These are phyloP conservation scores for Pyrocephalus nanus DNA, from an alignment of 2,797 vertebrate genomes.

Conservation along the genomic window DNA sequence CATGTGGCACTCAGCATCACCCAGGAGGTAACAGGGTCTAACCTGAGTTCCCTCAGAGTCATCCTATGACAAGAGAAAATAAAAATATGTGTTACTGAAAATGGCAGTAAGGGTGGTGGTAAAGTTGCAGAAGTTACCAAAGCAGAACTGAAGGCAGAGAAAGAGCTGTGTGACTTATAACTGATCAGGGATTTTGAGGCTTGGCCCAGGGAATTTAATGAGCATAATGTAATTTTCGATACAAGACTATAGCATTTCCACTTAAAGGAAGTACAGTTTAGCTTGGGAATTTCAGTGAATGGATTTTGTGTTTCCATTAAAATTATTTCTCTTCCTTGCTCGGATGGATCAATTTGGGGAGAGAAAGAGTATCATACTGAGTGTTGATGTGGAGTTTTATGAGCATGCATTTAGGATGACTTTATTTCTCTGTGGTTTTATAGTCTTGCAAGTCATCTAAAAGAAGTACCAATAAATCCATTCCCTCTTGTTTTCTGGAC, in stretches of 20 bases:
- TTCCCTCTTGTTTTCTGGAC: not conserved
- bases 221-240: not conserved
- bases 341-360: not conserved
- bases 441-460: not conserved
- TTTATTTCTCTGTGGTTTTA: slow-evolving; percentile 1
- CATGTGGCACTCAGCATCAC: not conserved
- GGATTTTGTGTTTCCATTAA: not conserved
- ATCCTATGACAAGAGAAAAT: not conserved
- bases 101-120: not conserved
- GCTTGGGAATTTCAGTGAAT: not conserved
- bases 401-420: not conserved
- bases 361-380: not conserved
- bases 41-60: not conserved
- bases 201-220: not conserved
- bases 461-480: not conserved
- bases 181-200: not conserved
- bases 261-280: not conserved
- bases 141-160: not conserved
- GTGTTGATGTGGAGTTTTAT: not conserved
- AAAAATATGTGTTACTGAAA: not conserved
- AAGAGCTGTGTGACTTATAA: not conserved
- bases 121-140: not conserved
- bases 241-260: not conserved
- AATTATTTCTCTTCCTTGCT: not conserved
- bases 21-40: not conserved